Evolutionary conservation across 2,888 invertebrate genomes (phyloP).

Genomic region (Eretmocerus hayati): DNA sequence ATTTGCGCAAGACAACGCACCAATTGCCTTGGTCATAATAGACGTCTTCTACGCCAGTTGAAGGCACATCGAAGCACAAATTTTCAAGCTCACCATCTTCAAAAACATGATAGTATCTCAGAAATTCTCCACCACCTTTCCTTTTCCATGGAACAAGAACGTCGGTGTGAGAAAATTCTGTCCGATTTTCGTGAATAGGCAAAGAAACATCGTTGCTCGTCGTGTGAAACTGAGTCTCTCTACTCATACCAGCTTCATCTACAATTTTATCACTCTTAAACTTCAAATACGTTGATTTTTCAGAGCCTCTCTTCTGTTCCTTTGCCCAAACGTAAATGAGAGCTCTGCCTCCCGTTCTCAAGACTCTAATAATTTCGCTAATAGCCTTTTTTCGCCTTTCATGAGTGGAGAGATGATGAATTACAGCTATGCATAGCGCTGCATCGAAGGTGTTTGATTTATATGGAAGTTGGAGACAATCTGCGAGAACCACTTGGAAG

Average conservation of each 20-base stretch:
- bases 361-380: slow-evolving; percentile 65
- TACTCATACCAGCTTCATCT: slow-evolving; percentile 37
- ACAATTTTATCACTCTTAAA: slow-evolving; percentile 49
- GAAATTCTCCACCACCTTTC: slow-evolving; percentile 52
- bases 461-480: slow-evolving; percentile 71
- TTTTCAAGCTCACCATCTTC: slow-evolving; percentile 70
- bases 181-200: slow-evolving; percentile 85
- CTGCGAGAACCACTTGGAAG: slow-evolving; percentile 66
- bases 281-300: slow-evolving; percentile 65
- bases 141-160: slow-evolving; percentile 93
- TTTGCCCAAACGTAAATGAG: slow-evolving; percentile 96
- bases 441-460: slow-evolving; percentile 66
- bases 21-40: slow-evolving; percentile 98
- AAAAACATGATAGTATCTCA: slow-evolving; percentile 92
- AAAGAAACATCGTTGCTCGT: slow-evolving; percentile 43
- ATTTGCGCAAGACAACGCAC: slow-evolving; percentile 75
- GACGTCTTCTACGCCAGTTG: slow-evolving; percentile 55
- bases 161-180: slow-evolving; percentile 83
- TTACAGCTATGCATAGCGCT: slow-evolving; percentile 88
- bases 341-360: slow-evolving; percentile 67
- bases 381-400: slow-evolving; percentile 70
- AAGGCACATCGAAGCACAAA: slow-evolving; percentile 54
- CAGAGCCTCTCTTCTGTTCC: slow-evolving; percentile 65
- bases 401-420: slow-evolving; percentile 87
- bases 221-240: slow-evolving; percentile 9